Evolutionary conservation across 2,797 vertebrate species (phyloP), one percentile per base, ranked within the genome.

Genomic region (Protonibea diacanthus): DNA sequence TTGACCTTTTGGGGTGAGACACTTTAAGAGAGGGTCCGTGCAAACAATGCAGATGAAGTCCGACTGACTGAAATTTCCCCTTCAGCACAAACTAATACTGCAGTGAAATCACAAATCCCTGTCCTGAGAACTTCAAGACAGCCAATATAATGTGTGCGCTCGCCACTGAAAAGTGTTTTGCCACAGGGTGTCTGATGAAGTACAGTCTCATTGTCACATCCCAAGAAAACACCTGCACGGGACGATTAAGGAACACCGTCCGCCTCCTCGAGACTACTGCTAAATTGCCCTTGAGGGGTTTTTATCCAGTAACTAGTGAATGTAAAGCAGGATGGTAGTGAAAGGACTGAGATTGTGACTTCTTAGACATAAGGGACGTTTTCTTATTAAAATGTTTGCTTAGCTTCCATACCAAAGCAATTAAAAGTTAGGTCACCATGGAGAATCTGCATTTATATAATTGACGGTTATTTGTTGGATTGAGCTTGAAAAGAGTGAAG

Each of bases 1-100:
- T 57, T 84, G 81, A 88, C 87, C 84, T 88, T 86, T 85, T 23
- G 71, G 75, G 75, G 52, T 59, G 52, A 84, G 45, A 79, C 65
- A 71, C 68, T 81, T 76, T 51, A 71, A 81, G 73, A 85, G 47
- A 25, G 1, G 4, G 33, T n/a, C 27, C 42, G 20, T 72, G 85
- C 52, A 82, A 84, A 85, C 59, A 81, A 69, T 64, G 63, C 52
- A 71, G 66, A 87, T 64, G 55, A 64, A 65, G 66, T 69, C n/a
- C 0, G 6, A 45, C 53, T 0, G 6, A 48, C 53, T 63, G 13
- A 65, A 84, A 80, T 48, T 38, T 55, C 7, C 23, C 18, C 12
- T 11, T 71, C 27, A 18, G 21, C 23, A 51, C 21, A 2, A 64
- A 76, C 8, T 65, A 21, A 45, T 4, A n/a, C 18, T 49, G 42